A percentile compares a stretch with the other conserved stretches of the same genome.
Evolutionary conservation across 2,888 invertebrate genomes (phyloP).

Genomic region (Leucozona laternaria): DNA sequence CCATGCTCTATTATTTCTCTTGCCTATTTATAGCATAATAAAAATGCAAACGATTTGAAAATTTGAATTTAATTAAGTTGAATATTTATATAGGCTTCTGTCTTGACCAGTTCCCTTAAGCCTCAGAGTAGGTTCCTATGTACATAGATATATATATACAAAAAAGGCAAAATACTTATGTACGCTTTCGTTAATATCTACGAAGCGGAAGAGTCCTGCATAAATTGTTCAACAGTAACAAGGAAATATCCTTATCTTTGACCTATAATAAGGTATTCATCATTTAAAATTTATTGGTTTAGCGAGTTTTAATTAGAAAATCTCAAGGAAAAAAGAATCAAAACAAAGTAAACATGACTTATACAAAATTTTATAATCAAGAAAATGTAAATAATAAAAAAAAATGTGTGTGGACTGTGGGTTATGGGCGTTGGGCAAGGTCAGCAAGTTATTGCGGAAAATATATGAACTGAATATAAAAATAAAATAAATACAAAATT

Average conservation of each 20-base stretch:
- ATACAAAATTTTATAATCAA: constrained; percentile 2
- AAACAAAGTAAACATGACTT: constrained; percentile 35
- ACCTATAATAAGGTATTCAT: constrained; percentile 41
- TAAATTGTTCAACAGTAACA: constrained; percentile 27
- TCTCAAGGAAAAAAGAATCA: constrained; percentile 9
- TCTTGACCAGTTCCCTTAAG: background rate
- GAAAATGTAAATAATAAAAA: constrained; percentile 33
- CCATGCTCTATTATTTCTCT: background rate
- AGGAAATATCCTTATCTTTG: constrained; percentile 38
- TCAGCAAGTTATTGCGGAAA: background rate
- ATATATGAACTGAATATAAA: background rate
- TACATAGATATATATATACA: no score
- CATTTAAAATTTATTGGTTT: constrained; percentile 50
- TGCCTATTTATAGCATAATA: background rate
- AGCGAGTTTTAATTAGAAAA: constrained; percentile 45
- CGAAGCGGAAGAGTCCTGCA: constrained; percentile 23
- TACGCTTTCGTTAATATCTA: constrained; percentile 13
- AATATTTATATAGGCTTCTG: constrained; percentile 8
- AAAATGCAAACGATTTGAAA: constrained; percentile 20
- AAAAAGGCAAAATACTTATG: background rate
- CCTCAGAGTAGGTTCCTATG: no score
- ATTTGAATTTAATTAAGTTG: constrained; percentile 43
- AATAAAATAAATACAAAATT: constrained; percentile 8
- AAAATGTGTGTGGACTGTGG: background rate
- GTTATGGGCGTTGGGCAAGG: background rate